Conservation (phyloP, 2,888 invertebrate species). For the Hyposoter dolosus region DNA sequence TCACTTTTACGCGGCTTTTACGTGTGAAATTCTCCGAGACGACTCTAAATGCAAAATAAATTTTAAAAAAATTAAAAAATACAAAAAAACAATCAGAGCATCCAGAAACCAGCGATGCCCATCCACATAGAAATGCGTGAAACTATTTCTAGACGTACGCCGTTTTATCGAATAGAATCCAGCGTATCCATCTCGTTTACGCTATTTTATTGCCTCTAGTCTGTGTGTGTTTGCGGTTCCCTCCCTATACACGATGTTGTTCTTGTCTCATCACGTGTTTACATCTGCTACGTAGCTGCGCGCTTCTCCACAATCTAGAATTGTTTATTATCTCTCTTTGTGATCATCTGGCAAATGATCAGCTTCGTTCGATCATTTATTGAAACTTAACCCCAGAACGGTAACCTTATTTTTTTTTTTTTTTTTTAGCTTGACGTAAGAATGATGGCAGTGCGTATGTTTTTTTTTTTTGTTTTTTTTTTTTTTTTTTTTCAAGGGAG, state of each 20-base stretch:
- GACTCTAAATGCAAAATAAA: background rate
- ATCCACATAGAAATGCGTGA: background rate
- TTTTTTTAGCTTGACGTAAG: too few species aligned
- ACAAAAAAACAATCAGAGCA: background rate
- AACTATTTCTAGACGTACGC: background rate
- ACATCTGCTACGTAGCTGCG: slow-evolving; percentile 50
- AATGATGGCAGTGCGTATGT: background rate
- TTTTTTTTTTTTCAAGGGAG: slow-evolving; percentile 15
- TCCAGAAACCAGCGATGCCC: background rate
- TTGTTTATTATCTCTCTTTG: slow-evolving; percentile 40
- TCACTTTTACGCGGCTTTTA: background rate
- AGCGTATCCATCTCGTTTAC: background rate
- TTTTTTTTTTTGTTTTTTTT: slow-evolving; percentile 31
- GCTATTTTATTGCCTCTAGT: slow-evolving; percentile 52
- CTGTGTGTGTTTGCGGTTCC: slow-evolving; percentile 60
- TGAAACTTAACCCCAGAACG: background rate
- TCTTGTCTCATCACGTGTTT: slow-evolving; percentile 63
- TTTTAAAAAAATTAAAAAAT: background rate
- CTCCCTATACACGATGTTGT: slow-evolving; percentile 44
- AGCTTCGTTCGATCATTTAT: background rate
- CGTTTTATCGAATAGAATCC: background rate
- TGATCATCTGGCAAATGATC: background rate
- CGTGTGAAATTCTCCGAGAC: background rate
- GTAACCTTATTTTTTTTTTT: too few species aligned
- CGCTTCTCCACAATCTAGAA: slow-evolving; percentile 42